phyloP scores from a whole-genome alignment of 2,888 invertebrate genomes.

The Aplocera efformata region DNA sequence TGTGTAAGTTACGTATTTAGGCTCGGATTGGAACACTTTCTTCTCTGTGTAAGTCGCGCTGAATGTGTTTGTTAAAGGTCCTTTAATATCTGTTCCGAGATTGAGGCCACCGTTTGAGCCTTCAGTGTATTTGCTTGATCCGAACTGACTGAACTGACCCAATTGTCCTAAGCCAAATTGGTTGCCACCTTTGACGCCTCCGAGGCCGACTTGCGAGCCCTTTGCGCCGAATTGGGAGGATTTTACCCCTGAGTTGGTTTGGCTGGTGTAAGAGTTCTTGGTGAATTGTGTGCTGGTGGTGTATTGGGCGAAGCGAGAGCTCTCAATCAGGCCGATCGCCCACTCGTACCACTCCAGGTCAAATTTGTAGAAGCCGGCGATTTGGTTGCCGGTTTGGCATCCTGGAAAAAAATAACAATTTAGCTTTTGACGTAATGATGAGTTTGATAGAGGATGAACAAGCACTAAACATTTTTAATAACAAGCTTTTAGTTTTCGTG shows the following conservation, averaged over 20 bases:
- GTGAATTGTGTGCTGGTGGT: slow-evolving; percentile 42
- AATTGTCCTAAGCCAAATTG: slow-evolving; percentile 27
- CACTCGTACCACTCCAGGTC: slow-evolving; percentile 81
- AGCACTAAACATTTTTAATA: too few relatives aligned
- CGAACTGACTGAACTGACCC: slow-evolving; percentile 39
- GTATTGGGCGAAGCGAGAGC: slow-evolving; percentile 57
- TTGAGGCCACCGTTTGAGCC: slow-evolving; percentile 32
- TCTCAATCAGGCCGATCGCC: slow-evolving; percentile 67
- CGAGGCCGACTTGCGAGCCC: slow-evolving; percentile 22
- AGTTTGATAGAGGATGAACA: too few relatives aligned
- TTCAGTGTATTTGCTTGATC: slow-evolving; percentile 38
- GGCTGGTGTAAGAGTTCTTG: slow-evolving; percentile 39
- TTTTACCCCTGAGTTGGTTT: slow-evolving; percentile 31
- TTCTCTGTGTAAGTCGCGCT: slow-evolving; percentile 60
- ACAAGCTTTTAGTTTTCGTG: too few relatives aligned
- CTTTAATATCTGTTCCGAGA: slow-evolving; percentile 46
- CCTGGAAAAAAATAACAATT: slow-evolving; percentile 41
- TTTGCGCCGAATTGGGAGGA: slow-evolving; percentile 34
- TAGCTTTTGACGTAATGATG: not conserved
- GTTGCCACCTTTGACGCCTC: slow-evolving; percentile 18
- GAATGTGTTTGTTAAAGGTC: slow-evolving; percentile 57
- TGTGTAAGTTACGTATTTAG: slow-evolving; percentile 51
- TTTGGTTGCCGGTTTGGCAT: slow-evolving; percentile 77
- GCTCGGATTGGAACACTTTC: slow-evolving; percentile 61
- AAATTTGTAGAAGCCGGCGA: slow-evolving; percentile 81